Percentiles rank a stretch among this genome's conserved stretches.
Evolutionary conservation across 2,797 vertebrate genomes (phyloP).

Genomic region (Cossypha caffra): DNA sequence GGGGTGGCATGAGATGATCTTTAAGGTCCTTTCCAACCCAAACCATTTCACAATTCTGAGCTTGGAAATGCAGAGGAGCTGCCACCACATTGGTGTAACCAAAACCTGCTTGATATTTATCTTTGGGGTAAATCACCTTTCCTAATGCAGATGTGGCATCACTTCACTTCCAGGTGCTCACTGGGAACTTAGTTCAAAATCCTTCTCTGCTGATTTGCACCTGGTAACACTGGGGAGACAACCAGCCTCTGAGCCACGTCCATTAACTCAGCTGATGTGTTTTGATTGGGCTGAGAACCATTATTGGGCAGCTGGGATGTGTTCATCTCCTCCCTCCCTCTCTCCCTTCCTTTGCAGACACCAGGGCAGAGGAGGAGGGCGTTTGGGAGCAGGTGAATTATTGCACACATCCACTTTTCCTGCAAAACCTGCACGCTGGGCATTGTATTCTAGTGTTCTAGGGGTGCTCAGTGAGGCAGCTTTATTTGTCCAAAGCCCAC

Average conservation of each 20-base stretch:
- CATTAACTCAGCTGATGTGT: background rate
- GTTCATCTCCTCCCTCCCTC: background rate
- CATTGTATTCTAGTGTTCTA: background rate
- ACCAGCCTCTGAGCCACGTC: background rate
- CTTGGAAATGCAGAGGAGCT: background rate
- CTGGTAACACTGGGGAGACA: background rate
- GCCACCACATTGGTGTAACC: accelerated
- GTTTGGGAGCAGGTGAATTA: background rate
- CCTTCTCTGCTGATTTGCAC: background rate
- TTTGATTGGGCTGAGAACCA: background rate
- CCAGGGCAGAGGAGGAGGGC: background rate
- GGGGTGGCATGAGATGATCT: background rate
- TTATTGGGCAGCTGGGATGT: background rate
- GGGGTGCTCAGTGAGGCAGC: background rate
- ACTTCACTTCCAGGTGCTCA: background rate
- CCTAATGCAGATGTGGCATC: background rate
- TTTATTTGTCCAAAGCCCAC: background rate
- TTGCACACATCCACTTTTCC: background rate
- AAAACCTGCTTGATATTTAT: background rate
- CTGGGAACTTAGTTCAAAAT: background rate
- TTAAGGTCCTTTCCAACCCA: background rate
- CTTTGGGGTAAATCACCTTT: background rate
- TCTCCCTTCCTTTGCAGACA: background rate
- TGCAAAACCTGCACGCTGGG: background rate
- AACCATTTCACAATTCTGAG: background rate